These are phyloP conservation scores for Cheiracanthium punctorium DNA, from an alignment of 2,888 invertebrate species.

Conservation along the genomic window DNA sequence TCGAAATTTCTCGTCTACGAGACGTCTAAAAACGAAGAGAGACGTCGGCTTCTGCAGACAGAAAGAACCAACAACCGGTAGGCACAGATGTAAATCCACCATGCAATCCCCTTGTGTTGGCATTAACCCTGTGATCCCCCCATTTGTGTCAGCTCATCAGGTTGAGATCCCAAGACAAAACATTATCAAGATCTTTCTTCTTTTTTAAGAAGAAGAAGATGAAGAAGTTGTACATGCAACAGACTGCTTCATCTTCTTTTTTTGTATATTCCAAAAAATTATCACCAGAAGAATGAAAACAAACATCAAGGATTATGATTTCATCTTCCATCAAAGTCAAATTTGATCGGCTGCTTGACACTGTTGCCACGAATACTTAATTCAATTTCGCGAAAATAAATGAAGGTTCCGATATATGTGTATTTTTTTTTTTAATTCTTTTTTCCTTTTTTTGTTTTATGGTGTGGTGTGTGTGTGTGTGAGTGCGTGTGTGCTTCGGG, in stretches of 20 bases:
- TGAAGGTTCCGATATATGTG: no score
- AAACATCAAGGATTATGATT: neutral
- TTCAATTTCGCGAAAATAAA: neutral
- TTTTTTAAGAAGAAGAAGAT: no score
- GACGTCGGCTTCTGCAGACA: neutral
- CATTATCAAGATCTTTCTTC: neutral
- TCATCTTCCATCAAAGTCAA: neutral
- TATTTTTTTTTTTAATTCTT: neutral
- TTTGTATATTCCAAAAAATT: neutral
- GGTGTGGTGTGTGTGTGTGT: neutral
- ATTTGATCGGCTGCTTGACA: neutral
- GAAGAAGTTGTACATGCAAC: no score
- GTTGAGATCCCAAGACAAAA: neutral
- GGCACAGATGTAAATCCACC: neutral
- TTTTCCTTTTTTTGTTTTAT: neutral
- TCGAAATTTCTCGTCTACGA: no score
- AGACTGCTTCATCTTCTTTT: no score
- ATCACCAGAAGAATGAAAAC: neutral
- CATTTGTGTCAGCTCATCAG: neutral
- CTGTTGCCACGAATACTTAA: slow-evolving; percentile 2
- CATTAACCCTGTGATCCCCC: neutral
- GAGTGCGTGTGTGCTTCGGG: no score
- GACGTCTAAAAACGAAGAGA: neutral
- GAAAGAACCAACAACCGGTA: neutral
- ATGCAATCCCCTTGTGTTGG: neutral